Evolutionary conservation across 2,888 invertebrate genomes (phyloP), one percentile per base, ranked within the genome.

Genomic region (Eudasyphora cyanicolor): DNA sequence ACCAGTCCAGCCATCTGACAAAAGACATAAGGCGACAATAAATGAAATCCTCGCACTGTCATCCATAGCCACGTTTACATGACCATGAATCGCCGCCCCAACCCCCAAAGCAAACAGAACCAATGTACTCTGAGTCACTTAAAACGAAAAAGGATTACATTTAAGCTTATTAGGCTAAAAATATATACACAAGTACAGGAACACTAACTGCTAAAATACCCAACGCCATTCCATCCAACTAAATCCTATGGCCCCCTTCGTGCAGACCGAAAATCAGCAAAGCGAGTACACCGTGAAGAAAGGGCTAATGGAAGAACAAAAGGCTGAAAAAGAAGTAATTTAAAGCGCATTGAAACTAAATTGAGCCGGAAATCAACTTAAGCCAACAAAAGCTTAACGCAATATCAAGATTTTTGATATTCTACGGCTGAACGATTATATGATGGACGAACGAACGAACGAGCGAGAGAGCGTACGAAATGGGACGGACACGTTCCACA

Each of bases 301-400:
- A 62, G 38, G 74, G 70, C 70, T 57, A 84, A 70, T 71, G 74
- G 12, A 19, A 70, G 49, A 82, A 85, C 75, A 51, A 79, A 19
- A 17, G 45, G 10, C 64, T 14, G 17, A 70, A 49, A 73, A 57
- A 51, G 73, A 21, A 75, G 57, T 76, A 70, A 80, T 75, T 80
- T 77, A 77, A 77, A 75, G 38, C 27, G 67, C 79, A 75, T 77
- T 77, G 82, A 64, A 76, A 79, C 64, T 77, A 76, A 83, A 81
- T 81, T 79, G 67, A 82, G 83, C 57, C 69, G 73, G 74, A 79
- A 79, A 79, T 75, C 62, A 85, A 76, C 54, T 82, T 75, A 76
- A 78, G 49, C 62, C 62, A 62, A 67, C 62, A 60, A 82, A 67
- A 54, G 35, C 51, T 67, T 67, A 67, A 42, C 24, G 67, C 38